These are phyloP conservation scores for Smutsia temminckii DNA, from an alignment of 2,797 vertebrate genomes.

Conservation along the genomic window DNA sequence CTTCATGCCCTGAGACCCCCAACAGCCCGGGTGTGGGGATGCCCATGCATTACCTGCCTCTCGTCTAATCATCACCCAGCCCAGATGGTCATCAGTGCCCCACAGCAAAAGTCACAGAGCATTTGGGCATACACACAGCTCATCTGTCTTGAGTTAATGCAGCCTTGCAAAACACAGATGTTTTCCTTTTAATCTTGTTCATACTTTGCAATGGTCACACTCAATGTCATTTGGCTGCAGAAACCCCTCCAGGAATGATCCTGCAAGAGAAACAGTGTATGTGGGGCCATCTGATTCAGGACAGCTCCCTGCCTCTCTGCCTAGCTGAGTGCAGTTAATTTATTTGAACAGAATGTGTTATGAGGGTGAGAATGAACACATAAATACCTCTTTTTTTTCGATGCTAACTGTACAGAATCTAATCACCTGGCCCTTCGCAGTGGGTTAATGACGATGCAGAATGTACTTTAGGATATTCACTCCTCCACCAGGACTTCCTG, in stretches of 20 bases:
- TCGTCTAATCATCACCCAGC: not conserved
- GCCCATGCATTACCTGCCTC: not conserved
- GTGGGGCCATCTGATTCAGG: constrained; percentile 54
- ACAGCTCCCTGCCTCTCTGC: constrained; percentile 62
- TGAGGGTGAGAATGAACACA: constrained; percentile 70
- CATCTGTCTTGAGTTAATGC: constrained; percentile 28
- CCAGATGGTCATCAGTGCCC: not conserved
- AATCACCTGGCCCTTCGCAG: constrained; percentile 56
- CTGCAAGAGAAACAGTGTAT: constrained; percentile 46
- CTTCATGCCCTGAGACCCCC: not conserved
- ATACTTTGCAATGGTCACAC: constrained; percentile 25
- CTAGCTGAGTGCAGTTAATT: constrained; percentile 72
- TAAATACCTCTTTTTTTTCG: constrained; percentile 71
- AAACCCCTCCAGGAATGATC: constrained; percentile 55
- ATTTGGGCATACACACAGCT: not conserved
- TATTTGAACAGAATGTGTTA: constrained; percentile 70
- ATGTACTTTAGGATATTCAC: constrained; percentile 26
- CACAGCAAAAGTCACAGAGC: constrained; percentile 40
- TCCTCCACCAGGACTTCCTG: not conserved
- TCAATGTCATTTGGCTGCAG: constrained; percentile 24
- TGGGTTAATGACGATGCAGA: constrained; percentile 38
- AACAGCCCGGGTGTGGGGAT: not conserved
- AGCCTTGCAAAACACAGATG: constrained; percentile 53
- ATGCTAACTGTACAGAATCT: constrained; percentile 65
- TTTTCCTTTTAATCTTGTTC: constrained; percentile 58